Evolutionary conservation across 2,113 vertebrate genomes (phyloP).

Genomic region (Cnemophilus loriae): DNA sequence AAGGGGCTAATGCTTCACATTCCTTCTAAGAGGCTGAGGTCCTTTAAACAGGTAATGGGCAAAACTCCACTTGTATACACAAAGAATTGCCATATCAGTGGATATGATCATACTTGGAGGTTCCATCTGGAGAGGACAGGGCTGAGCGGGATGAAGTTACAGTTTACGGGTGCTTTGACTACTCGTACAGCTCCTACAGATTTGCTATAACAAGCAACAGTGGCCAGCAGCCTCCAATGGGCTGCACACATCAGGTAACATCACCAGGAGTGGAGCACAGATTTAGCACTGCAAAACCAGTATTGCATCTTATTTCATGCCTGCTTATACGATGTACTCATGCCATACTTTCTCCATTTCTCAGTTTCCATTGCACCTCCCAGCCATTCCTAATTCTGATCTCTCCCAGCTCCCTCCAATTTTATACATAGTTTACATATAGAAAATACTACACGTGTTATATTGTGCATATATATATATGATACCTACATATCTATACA

Average conservation of each 20-base stretch:
- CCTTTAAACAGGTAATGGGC: neutral
- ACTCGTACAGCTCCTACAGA: neutral
- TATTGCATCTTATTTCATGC: neutral
- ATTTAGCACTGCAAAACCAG: neutral
- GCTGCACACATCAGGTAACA: neutral
- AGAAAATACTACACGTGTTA: neutral
- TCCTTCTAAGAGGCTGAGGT: neutral
- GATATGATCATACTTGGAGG: neutral
- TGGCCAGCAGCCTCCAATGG: neutral
- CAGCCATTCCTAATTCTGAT: neutral
- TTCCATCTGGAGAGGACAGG: neutral
- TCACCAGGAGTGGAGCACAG: neutral
- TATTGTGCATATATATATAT: neutral
- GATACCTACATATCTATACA: neutral
- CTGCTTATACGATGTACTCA: neutral
- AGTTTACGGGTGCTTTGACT: neutral
- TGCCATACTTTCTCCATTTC: neutral
- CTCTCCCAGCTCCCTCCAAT: neutral
- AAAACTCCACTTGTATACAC: neutral
- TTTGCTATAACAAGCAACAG: neutral
- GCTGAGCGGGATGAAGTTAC: neutral
- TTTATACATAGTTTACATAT: neutral
- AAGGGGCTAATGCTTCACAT: slow-evolving; percentile 54
- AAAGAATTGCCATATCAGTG: neutral
- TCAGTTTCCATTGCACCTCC: neutral